Base-by-base conservation (phyloP, 2,888 invertebrate genomes). In the Unio pictorum region DNA sequence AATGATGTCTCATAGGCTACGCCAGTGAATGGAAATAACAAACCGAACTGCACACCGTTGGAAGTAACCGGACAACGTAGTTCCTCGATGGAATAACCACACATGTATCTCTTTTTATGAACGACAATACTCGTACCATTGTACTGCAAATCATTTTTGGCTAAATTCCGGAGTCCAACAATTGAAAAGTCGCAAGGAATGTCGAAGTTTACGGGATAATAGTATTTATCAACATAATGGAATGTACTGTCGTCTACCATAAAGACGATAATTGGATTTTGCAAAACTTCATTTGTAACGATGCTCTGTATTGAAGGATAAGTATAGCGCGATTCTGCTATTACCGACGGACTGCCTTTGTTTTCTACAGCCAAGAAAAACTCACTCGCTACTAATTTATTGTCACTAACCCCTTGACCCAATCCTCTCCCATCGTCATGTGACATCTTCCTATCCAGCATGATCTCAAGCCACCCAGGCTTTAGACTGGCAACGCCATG, bases 391-490 rank as follows among this genome's bases (percentile, higher is more conserved):
- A 83, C 82, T 26, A 76, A 74, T 60, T 81, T 79, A 69, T 85
- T 87, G 73, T 89, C 89, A 55, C 70, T 65, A 0, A 89, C 79
- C 1, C 87, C 87, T 66, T 87, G 86, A 1, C 87, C 87, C n/a
- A 89, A 72, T 0, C 89, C 89, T 26, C 87, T 75, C 28, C 81
- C 79, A 71, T 89, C 89, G 64, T 89, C 88, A 64, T 84, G 82
- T 5, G 74, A 64, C 28, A 87, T 75, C 34, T 83, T 79, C 23
- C 89, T 71, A 67, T 89, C 89, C 23, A 90, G 74, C 89, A 89
- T 89, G 15, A 88, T 81, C 72, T 90, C 90, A 23, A 90, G 57
- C 71, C 76, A 78, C 1, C 89, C 89, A 7, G 73, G 66, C 55
- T 81, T 73, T 23, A 87, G 75, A 66, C 84, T 81, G n/a, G 86